Percentiles rank a stretch among this genome's conserved stretches.
Evolutionary conservation across 1,140 invertebrate genomes (phyloP).

Genomic region (Tetramorium alpestre): DNA sequence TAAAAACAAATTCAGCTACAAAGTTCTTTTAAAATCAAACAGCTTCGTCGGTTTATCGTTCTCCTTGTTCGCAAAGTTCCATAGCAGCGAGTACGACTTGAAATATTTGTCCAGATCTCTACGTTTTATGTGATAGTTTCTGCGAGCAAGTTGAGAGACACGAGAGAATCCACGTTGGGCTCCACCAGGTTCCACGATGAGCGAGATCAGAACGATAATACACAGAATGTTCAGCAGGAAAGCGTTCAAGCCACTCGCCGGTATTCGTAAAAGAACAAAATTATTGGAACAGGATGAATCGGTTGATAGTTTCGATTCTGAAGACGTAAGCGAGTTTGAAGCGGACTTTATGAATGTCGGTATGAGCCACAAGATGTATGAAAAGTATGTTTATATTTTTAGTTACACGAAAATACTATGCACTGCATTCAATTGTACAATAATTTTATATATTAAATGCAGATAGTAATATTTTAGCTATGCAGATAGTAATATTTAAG

Average conservation of each 20-base stretch:
- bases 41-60: no score
- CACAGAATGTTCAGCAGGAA: slow-evolving; percentile 28
- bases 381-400: slow-evolving; percentile 66
- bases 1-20: no score
- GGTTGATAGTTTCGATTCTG: slow-evolving; percentile 56
- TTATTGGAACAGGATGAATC: background rate
- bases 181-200: background rate
- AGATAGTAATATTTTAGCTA: background rate
- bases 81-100: no score
- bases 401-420: slow-evolving; percentile 3
- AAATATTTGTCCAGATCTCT: no score
- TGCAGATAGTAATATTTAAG: background rate
- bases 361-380: slow-evolving; percentile 80
- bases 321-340: slow-evolving; percentile 83
- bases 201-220: background rate
- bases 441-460: background rate
- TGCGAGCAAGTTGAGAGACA: no score
- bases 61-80: no score
- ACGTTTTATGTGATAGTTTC: no score
- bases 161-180: background rate
- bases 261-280: slow-evolving; percentile 1
- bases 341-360: slow-evolving; percentile 84
- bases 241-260: background rate
- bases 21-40: no score
- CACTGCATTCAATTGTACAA: background rate